These are phyloP conservation scores for Holothuria leucospilota DNA, from an alignment of 53 echinoderm and acorn worm species.

Conservation along the genomic window DNA sequence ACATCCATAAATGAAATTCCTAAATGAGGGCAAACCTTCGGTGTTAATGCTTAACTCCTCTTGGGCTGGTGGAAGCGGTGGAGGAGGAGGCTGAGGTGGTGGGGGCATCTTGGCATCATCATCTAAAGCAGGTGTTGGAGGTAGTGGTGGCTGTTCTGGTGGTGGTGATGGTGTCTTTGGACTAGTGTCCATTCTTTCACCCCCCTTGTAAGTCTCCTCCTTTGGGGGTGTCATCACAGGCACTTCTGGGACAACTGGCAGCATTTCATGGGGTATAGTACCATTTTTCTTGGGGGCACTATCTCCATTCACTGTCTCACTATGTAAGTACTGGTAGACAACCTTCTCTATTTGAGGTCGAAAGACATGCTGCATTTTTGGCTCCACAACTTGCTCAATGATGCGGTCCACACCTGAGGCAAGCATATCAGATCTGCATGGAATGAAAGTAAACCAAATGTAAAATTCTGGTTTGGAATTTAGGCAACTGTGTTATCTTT, in stretches of 20 bases:
- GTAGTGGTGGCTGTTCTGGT: conserved; percentile 70
- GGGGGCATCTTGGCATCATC: conserved; percentile 50
- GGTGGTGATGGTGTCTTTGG: conserved; percentile 79
- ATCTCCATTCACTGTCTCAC: conserved; percentile 47
- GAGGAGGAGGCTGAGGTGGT: conserved; percentile 50
- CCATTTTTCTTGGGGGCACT: conserved; percentile 1
- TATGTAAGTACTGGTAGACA: conserved; percentile 70
- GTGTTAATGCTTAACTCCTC: conserved; percentile 22
- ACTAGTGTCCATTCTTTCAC: conserved; percentile 51
- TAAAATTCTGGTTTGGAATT: neutral
- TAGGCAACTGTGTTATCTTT: no score
- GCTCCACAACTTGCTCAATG: conserved; percentile 97
- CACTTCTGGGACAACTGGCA: conserved; percentile 30
- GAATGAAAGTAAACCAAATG: neutral
- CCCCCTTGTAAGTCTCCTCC: neutral
- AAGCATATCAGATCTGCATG: conserved; percentile 88
- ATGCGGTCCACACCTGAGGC: conserved; percentile 90
- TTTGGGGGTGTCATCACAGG: conserved; percentile 62
- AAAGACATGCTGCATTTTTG: conserved; percentile 92
- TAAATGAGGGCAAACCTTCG: neutral
- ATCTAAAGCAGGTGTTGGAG: conserved; percentile 68
- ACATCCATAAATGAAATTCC: no score
- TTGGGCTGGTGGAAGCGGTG: conserved; percentile 27
- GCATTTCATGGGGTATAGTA: conserved; percentile 14
- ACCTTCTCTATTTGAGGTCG: conserved; percentile 90